Conservation (phyloP, 2,113 vertebrate species). For the Odobenus rosmarus region DNA sequence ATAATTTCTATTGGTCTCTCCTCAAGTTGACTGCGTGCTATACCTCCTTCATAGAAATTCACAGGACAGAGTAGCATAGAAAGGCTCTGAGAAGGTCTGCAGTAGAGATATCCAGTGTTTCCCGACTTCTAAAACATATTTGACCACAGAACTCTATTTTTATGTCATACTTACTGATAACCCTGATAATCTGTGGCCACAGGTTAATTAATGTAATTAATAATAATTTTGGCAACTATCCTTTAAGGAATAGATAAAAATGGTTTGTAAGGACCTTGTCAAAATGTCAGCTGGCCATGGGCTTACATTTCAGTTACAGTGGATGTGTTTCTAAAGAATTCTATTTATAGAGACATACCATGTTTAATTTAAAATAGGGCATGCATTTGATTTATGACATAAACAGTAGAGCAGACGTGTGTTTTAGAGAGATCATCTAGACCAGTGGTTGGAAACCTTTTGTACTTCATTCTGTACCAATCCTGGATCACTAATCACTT, state of each 20-base stretch:
- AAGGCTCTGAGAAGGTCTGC: neutral
- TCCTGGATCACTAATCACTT: neutral
- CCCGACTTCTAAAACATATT: neutral
- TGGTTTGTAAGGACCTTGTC: neutral
- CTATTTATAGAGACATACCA: neutral
- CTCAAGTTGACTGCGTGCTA: neutral
- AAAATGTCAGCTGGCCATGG: neutral
- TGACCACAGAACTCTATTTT: neutral
- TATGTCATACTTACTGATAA: neutral
- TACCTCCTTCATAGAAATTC: neutral
- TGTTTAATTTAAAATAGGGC: conserved; percentile 27
- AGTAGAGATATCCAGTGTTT: neutral
- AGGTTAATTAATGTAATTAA: neutral
- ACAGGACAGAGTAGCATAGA: neutral
- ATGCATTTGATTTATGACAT: neutral
- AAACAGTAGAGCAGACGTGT: neutral
- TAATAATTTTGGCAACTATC: neutral
- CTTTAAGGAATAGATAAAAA: neutral
- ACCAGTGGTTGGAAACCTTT: neutral
- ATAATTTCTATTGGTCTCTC: neutral
- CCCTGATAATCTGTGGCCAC: neutral
- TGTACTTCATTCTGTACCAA: neutral
- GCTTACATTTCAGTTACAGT: neutral
- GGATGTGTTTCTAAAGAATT: neutral
- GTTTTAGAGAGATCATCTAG: neutral